A percentile compares a stretch with the other conserved stretches of the same genome.
These are phyloP conservation scores for Vicugna pacos DNA, from an alignment of 2,113 vertebrate genomes.

Conservation along the genomic window DNA sequence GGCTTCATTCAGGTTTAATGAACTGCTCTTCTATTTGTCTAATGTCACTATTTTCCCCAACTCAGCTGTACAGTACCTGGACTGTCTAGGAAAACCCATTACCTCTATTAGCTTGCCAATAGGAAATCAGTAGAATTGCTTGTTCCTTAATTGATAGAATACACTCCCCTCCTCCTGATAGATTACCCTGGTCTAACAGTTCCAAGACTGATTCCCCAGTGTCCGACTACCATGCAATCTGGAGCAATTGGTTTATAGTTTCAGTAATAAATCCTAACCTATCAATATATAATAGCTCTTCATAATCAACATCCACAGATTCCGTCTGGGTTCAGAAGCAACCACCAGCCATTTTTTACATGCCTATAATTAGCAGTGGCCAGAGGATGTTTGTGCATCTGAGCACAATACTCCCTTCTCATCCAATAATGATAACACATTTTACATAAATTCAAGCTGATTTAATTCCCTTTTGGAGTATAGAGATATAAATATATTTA, in stretches of 20 bases:
- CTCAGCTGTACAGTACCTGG: constrained; percentile 79
- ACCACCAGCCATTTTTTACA: constrained; percentile 73
- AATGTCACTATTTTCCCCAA: constrained; percentile 84
- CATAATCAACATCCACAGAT: constrained; percentile 86
- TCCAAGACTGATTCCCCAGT: constrained; percentile 85
- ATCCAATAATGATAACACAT: constrained; percentile 63
- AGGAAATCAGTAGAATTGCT: constrained; percentile 89
- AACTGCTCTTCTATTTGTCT: constrained; percentile 86
- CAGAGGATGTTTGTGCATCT: constrained; percentile 66
- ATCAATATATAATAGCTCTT: constrained; percentile 88
- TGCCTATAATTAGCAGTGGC: constrained; percentile 86
- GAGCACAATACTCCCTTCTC: constrained; percentile 40
- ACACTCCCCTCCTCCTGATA: constrained; percentile 87
- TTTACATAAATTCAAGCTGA: constrained; percentile 76
- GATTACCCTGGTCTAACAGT: constrained; percentile 89
- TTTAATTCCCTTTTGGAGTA: constrained; percentile 76
- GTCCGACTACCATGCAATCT: constrained; percentile 82
- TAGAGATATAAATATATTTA: constrained; percentile 71
- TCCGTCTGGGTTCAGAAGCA: constrained; percentile 82
- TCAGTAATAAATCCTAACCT: constrained; percentile 88
- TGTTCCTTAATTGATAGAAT: constrained; percentile 91
- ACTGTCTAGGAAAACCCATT: constrained; percentile 90
- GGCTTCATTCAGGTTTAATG: constrained; percentile 85
- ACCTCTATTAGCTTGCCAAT: constrained; percentile 90
- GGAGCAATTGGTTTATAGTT: constrained; percentile 81